Percentiles rank a stretch among this genome's conserved stretches.
These are phyloP conservation scores for Nezara viridula DNA, from an alignment of 2,888 invertebrate species.

Conservation along the genomic window DNA sequence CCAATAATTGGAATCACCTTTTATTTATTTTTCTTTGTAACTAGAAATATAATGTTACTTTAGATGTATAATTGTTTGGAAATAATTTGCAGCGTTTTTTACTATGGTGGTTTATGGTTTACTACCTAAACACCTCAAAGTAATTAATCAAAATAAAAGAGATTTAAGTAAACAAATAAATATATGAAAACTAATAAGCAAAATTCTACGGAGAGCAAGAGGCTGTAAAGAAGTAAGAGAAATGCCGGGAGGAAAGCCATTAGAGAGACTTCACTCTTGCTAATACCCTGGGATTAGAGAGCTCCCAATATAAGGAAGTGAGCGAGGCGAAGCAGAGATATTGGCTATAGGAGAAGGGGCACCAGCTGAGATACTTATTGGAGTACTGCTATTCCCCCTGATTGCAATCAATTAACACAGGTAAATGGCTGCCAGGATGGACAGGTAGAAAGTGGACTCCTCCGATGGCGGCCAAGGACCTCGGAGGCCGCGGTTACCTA, in stretches of 20 bases:
- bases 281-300: background rate
- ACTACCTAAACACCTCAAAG: too few species aligned
- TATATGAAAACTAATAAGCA: background rate
- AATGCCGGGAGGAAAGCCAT: background rate
- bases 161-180: background rate
- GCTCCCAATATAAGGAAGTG: conserved; percentile 23
- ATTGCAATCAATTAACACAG: conserved; percentile 1
- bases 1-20: too few species aligned
- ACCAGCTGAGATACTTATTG: background rate
- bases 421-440: background rate
- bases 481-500: conserved; percentile 30
- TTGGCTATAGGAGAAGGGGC: background rate
- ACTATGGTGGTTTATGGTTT: too few species aligned
- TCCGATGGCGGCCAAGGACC: conserved; percentile 3
- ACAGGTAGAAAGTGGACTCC: background rate
- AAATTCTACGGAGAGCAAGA: background rate
- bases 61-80: too few species aligned
- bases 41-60: too few species aligned
- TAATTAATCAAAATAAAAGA: too few species aligned
- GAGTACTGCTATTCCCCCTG: background rate
- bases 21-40: too few species aligned
- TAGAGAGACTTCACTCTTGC: background rate
- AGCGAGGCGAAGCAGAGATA: background rate
- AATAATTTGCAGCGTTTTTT: too few species aligned
- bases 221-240: background rate